These are phyloP conservation scores for Acrossocheilus fasciatus DNA, from an alignment of 2,797 vertebrate genomes.

Conservation along the genomic window DNA sequence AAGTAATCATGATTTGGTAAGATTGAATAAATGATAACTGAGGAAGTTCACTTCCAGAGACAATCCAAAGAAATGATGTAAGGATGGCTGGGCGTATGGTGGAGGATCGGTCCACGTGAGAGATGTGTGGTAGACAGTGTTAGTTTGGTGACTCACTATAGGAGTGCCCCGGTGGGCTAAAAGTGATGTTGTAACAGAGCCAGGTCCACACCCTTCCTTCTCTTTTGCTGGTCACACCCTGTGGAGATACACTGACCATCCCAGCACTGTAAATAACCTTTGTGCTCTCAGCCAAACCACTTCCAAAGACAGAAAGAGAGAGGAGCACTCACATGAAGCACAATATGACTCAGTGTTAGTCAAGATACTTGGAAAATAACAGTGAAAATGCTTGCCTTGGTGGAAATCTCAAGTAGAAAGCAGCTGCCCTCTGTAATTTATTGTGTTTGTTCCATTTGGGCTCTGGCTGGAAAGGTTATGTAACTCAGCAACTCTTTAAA, in stretches of 20 bases:
- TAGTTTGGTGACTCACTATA: slow-evolving; percentile 71
- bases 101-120: slow-evolving; percentile 38
- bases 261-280: slow-evolving; percentile 65
- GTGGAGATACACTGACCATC: slow-evolving; percentile 46
- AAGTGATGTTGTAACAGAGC: slow-evolving; percentile 33
- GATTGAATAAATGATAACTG: neutral
- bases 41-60: neutral
- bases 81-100: slow-evolving; percentile 48
- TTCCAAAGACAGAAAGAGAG: slow-evolving; percentile 47
- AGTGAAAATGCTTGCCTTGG: slow-evolving; percentile 60
- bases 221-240: slow-evolving; percentile 36
- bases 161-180: slow-evolving; percentile 63
- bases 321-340: slow-evolving; percentile 60
- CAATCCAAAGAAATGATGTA: neutral
- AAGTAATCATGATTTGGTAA: too few species aligned
- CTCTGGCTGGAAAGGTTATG: slow-evolving; percentile 72
- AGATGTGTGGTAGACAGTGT: slow-evolving; percentile 23
- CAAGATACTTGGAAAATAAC: slow-evolving; percentile 63
- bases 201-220: slow-evolving; percentile 44
- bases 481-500: slow-evolving; percentile 65
- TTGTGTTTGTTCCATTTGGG: slow-evolving; percentile 55
- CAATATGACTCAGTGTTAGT: slow-evolving; percentile 70
- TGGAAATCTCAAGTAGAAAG: slow-evolving; percentile 68
- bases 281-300: slow-evolving; percentile 59
- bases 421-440: slow-evolving; percentile 69